phyloP scores from a whole-genome alignment of 2,888 invertebrate genomes.

The Endotricha flammealis region DNA sequence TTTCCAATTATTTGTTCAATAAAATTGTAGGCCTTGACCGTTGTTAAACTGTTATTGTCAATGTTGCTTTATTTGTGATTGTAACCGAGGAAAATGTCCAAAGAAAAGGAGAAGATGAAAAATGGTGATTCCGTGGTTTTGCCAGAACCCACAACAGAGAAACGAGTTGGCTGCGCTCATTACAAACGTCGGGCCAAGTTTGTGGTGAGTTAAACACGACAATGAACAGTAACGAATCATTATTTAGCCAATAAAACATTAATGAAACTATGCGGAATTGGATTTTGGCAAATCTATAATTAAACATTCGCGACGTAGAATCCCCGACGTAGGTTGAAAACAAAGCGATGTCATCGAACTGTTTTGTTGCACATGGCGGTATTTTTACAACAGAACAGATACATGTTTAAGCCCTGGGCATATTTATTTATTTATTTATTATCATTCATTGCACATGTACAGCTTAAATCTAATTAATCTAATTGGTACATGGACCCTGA shows the following conservation, averaged over 20 bases:
- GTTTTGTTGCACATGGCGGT: conserved; percentile 14
- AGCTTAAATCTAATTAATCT: too few relatives aligned
- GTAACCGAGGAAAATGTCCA: conserved; percentile 47
- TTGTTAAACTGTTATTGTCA: conserved; percentile 20
- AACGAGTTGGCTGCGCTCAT: conserved; percentile 86
- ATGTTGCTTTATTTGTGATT: conserved; percentile 14
- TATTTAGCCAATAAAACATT: background rate
- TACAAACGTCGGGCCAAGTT: conserved; percentile 91
- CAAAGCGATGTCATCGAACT: conserved; percentile 58
- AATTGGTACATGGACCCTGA: too few relatives aligned
- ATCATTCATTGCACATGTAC: too few relatives aligned
- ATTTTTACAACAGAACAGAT: conserved; percentile 9
- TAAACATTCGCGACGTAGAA: conserved; percentile 47
- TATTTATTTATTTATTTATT: too few relatives aligned
- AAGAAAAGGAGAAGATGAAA: conserved; percentile 36
- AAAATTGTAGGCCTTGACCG: conserved; percentile 20
- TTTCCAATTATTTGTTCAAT: conserved; percentile 10
- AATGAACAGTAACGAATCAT: background rate
- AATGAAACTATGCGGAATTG: conserved; percentile 21
- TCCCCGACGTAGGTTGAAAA: conserved; percentile 36
- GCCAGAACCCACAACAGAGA: conserved; percentile 45
- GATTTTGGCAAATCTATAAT: conserved; percentile 46
- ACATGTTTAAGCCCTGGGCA: background rate
- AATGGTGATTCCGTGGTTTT: conserved; percentile 35
- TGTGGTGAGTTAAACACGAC: conserved; percentile 87